phyloP scores from a whole-genome alignment of 2,113 vertebrate genomes.

The Otus sunia region DNA sequence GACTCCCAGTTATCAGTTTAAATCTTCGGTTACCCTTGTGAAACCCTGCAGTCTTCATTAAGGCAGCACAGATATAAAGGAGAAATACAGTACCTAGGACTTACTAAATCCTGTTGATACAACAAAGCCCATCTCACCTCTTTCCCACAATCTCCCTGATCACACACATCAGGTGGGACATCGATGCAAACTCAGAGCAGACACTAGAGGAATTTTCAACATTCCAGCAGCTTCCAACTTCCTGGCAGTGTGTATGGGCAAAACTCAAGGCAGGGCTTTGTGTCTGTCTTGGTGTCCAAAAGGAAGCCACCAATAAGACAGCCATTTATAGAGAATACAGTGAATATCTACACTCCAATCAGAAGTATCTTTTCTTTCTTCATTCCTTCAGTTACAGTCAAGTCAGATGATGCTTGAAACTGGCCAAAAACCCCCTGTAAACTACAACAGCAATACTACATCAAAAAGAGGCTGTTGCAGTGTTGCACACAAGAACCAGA shows the following conservation, averaged over 20 bases:
- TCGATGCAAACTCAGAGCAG: not conserved
- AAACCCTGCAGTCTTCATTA: not conserved
- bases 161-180: not conserved
- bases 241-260: not conserved
- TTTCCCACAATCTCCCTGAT: not conserved
- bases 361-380: not conserved
- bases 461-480: not conserved
- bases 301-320: not conserved
- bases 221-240: not conserved
- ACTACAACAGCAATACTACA: not conserved
- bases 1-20: not conserved
- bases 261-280: not conserved
- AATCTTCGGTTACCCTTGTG: not conserved
- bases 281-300: not conserved
- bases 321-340: not conserved
- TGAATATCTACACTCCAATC: not conserved
- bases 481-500: not conserved
- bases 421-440: rapidly evolving
- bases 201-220: not conserved
- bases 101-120: not conserved
- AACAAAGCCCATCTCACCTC: not conserved
- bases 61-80: not conserved
- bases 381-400: not conserved
- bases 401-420: not conserved
- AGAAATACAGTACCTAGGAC: not conserved